A percentile compares a stretch with the other conserved stretches of the same genome.
phyloP scores from a whole-genome alignment of 1,140 invertebrate species.

The Drosophila yakuba region DNA sequence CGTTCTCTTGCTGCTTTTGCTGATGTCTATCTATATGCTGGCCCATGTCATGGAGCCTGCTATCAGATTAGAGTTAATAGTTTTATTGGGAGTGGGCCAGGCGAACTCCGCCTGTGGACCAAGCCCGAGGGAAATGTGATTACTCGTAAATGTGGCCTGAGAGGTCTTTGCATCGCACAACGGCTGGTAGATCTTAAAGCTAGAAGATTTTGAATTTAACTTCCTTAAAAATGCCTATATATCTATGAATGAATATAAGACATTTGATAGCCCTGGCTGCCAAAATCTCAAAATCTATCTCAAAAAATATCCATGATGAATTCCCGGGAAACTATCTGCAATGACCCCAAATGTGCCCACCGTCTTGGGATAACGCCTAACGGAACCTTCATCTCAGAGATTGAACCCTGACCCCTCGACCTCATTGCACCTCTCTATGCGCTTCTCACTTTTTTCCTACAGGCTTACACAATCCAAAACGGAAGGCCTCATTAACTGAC shows the following conservation, averaged over 20 bases:
- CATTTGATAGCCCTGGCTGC: no score
- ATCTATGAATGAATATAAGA: no score
- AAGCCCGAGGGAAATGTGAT: slow-evolving; percentile 37
- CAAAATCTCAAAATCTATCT: background rate
- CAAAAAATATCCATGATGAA: background rate
- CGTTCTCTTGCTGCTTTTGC: slow-evolving; percentile 17
- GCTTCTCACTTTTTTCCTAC: slow-evolving; percentile 38
- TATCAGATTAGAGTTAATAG: slow-evolving; percentile 75
- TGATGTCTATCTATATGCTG: slow-evolving; percentile 41
- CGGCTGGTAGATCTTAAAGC: background rate
- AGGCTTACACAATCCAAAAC: slow-evolving; percentile 39
- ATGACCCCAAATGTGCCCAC: slow-evolving; percentile 20
- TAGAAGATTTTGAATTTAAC: background rate
- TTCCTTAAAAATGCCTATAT: background rate
- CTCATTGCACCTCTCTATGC: slow-evolving; percentile 33
- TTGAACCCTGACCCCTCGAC: slow-evolving; percentile 23
- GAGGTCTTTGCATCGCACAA: background rate
- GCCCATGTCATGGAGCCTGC: slow-evolving; percentile 40
- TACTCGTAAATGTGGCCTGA: slow-evolving; percentile 13
- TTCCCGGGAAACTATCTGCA: slow-evolving; percentile 5
- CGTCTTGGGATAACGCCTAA: slow-evolving; percentile 18
- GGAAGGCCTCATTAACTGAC: slow-evolving; percentile 66
- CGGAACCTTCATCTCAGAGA: slow-evolving; percentile 20
- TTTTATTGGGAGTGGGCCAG: slow-evolving; percentile 68
- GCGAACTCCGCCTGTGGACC: slow-evolving; percentile 7